phyloP scores from a whole-genome alignment of 2,113 vertebrate genomes.

The Dryoscopus gambensis region DNA sequence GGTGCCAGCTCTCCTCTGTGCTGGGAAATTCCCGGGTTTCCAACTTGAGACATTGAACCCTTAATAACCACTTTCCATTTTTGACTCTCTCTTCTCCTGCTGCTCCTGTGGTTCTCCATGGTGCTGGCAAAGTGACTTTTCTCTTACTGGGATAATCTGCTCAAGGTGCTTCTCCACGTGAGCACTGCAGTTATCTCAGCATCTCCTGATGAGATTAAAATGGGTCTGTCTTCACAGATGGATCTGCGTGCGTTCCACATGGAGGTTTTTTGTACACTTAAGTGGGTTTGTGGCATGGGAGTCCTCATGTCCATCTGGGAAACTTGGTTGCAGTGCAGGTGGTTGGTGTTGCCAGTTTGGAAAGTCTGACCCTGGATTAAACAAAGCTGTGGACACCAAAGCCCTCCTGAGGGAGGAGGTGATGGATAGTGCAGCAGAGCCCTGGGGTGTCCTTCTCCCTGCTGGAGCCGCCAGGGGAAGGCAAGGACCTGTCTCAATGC shows the following conservation, averaged over 20 bases:
- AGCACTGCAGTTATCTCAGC: neutral
- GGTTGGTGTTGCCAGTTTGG: rapidly evolving
- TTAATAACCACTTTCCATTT: neutral
- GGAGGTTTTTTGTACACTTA: neutral
- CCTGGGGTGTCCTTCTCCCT: rapidly evolving
- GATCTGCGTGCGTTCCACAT: rapidly evolving
- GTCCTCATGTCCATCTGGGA: neutral
- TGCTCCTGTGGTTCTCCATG: rapidly evolving
- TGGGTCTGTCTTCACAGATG: neutral
- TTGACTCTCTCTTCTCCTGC: neutral
- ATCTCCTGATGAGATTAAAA: neutral
- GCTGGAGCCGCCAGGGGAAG: neutral
- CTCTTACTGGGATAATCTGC: neutral
- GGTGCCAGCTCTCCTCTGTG: neutral
- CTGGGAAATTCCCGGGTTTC: neutral
- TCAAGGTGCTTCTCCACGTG: neutral
- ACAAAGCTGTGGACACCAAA: neutral
- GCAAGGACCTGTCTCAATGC: rapidly evolving
- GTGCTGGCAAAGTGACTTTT: neutral
- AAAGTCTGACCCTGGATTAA: neutral
- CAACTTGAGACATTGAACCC: neutral
- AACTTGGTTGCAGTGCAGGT: neutral
- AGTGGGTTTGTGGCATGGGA: neutral
- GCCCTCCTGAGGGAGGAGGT: neutral
- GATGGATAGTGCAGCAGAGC: neutral